Conservation (phyloP, 1,140 invertebrate genomes). For the Melitaea cinxia region DNA sequence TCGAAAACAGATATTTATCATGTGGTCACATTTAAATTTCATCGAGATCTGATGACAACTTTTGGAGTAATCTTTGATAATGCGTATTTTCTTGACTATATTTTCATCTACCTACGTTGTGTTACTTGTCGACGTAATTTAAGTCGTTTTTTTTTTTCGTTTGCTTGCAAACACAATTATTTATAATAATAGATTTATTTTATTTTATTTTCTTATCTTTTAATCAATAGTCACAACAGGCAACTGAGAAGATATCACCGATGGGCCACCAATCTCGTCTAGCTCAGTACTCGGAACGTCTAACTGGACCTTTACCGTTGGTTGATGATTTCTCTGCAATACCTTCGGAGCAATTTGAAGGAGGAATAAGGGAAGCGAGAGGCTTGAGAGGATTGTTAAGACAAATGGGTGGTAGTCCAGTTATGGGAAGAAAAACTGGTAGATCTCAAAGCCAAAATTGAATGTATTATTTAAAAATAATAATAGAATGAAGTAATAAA, state of each 20-base stretch:
- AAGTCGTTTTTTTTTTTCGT: no score
- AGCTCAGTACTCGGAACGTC: slow-evolving; percentile 80
- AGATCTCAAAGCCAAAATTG: slow-evolving; percentile 79
- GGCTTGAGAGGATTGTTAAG: slow-evolving; percentile 89
- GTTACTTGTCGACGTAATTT: no score
- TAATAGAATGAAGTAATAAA: no score
- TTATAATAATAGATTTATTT: no score
- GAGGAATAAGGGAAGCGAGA: slow-evolving; percentile 83
- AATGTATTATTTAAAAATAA: slow-evolving; percentile 16
- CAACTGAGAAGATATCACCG: slow-evolving; percentile 64
- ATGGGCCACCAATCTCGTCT: slow-evolving; percentile 80
- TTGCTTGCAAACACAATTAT: no score
- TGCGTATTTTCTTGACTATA: no score
- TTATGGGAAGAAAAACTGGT: slow-evolving; percentile 86
- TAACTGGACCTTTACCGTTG: slow-evolving; percentile 86
- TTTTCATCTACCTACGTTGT: no score
- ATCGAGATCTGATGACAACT: no score
- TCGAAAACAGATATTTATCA: no score
- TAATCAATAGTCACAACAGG: slow-evolving; percentile 46
- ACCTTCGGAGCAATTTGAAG: slow-evolving; percentile 88
- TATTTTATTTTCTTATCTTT: neutral
- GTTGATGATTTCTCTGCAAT: slow-evolving; percentile 97
- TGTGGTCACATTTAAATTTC: no score
- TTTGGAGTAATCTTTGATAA: no score
- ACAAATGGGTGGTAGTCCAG: slow-evolving; percentile 91